Percentiles rank a stretch among this genome's conserved stretches.
Conservation (phyloP, 2,113 vertebrate species). For the Zingel zingel region DNA sequence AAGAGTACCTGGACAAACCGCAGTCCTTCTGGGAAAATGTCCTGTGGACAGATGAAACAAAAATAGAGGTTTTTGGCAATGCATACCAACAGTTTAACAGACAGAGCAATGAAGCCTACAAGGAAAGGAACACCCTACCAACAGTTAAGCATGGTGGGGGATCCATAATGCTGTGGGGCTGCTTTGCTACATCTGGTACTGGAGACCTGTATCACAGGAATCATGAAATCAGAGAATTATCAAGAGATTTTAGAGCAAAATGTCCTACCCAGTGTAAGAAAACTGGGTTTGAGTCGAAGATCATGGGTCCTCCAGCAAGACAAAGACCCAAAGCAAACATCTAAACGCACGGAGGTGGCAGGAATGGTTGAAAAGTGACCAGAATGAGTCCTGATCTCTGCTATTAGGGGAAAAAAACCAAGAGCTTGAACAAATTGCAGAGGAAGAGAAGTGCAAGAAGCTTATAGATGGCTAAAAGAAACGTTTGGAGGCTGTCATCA, state of each 20-base stretch:
- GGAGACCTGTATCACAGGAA: not conserved
- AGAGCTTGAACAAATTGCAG: too few relatives aligned
- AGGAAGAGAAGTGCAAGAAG: too few relatives aligned
- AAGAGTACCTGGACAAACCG: not conserved
- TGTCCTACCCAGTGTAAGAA: not conserved
- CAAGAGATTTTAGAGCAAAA: not conserved
- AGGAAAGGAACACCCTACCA: not conserved
- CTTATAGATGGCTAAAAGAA: too few relatives aligned
- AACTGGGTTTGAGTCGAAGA: not conserved
- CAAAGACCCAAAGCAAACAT: not conserved
- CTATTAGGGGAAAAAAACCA: too few relatives aligned
- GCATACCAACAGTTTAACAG: not conserved
- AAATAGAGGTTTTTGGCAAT: not conserved
- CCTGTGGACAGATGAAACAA: not conserved
- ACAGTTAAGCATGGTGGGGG: not conserved
- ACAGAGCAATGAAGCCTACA: not conserved
- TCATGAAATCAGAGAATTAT: not conserved
- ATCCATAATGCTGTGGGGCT: conserved; percentile 1
- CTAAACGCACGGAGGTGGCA: not conserved
- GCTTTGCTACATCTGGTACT: conserved; percentile 13
- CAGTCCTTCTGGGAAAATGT: not conserved
- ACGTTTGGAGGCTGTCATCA: too few relatives aligned
- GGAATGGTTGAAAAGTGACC: not conserved
- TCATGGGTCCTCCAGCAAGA: not conserved
- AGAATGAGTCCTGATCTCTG: too few relatives aligned